phyloP scores from a whole-genome alignment of 2,797 vertebrate genomes.

The Scarus forsteni region DNA sequence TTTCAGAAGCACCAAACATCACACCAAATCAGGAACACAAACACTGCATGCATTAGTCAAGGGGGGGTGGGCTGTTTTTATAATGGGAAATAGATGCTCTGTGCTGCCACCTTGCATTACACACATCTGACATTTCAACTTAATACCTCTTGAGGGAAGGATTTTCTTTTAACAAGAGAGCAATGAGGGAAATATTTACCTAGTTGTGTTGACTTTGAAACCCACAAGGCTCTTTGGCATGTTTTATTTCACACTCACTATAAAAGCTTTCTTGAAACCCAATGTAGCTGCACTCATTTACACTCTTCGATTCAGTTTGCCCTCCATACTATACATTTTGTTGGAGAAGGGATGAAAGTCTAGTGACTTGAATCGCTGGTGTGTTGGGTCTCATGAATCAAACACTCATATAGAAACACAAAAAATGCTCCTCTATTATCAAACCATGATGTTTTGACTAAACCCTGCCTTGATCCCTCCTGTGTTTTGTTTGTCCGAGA shows the following conservation, averaged over 20 bases:
- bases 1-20: slow-evolving; percentile 25
- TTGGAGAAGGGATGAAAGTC: slow-evolving; percentile 8
- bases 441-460: slow-evolving; percentile 60
- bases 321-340: slow-evolving; percentile 39
- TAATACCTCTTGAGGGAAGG: slow-evolving; percentile 20
- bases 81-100: slow-evolving; percentile 28
- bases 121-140: slow-evolving; percentile 37
- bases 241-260: slow-evolving; percentile 42
- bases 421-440: slow-evolving; percentile 59
- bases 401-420: slow-evolving; percentile 52
- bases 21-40: slow-evolving; percentile 27
- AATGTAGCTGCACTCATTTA: slow-evolving; percentile 69
- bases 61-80: slow-evolving; percentile 16
- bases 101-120: slow-evolving; percentile 6
- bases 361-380: slow-evolving; percentile 22
- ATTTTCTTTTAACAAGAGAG: slow-evolving; percentile 29
- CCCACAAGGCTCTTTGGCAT: slow-evolving; percentile 26
- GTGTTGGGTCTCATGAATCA: slow-evolving; percentile 64
- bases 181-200: slow-evolving; percentile 52
- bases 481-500: slow-evolving; percentile 73
- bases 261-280: slow-evolving; percentile 41
- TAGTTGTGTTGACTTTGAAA: slow-evolving; percentile 36
- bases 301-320: slow-evolving; percentile 68
- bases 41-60: slow-evolving; percentile 2
- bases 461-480: slow-evolving; percentile 76